Evolutionary conservation across 2,113 vertebrate species (phyloP).

Genomic region (Pluvianellus socialis): DNA sequence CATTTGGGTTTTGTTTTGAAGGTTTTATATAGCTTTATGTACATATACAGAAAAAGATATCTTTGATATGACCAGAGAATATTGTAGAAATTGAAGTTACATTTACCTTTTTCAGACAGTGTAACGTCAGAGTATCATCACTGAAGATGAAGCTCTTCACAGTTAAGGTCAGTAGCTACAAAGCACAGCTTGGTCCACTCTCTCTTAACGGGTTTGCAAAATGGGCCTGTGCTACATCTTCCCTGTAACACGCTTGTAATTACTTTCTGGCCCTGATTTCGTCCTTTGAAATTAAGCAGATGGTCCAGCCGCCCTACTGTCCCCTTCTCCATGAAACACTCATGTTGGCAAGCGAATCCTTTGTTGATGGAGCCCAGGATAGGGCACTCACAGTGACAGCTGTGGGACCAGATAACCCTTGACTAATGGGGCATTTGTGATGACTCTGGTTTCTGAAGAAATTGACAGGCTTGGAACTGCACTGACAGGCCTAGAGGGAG

Average conservation of each 20-base stretch:
- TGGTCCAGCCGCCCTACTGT: slow-evolving; percentile 5
- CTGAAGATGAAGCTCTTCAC: not conserved
- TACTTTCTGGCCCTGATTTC: not conserved
- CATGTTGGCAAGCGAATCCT: not conserved
- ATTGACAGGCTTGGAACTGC: slow-evolving; percentile 48
- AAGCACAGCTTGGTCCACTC: not conserved
- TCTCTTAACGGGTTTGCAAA: not conserved
- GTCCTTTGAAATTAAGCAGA: slow-evolving; percentile 41
- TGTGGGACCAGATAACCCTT: slow-evolving; percentile 56
- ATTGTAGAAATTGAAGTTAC: not conserved
- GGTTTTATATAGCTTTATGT: not conserved
- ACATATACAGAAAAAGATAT: not conserved
- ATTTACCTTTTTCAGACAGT: not conserved
- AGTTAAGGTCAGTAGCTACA: not conserved
- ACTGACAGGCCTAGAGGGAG: not conserved
- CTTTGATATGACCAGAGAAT: not conserved
- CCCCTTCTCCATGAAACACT: not conserved
- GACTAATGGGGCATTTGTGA: slow-evolving; percentile 48
- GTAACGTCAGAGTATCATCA: not conserved
- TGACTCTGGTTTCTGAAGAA: slow-evolving; percentile 47
- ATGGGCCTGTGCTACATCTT: not conserved
- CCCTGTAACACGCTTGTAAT: not conserved
- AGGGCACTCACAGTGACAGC: slow-evolving; percentile 14
- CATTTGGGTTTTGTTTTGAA: not conserved
- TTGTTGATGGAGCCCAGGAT: not conserved